Base-by-base conservation (phyloP, 2,888 invertebrate species). In the Neuroscelio doddi region DNA sequence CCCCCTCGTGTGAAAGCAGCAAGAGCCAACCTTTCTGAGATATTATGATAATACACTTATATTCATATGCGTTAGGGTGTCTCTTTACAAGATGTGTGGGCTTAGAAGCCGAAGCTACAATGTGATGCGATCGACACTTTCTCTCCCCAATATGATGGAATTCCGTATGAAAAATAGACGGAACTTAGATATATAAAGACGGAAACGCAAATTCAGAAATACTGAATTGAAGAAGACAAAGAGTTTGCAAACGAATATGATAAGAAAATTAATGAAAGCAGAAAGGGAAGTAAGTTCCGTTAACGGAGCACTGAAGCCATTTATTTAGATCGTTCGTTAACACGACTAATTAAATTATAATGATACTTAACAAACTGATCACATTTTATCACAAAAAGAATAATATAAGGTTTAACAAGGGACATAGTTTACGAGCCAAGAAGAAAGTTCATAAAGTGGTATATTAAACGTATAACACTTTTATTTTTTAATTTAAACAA, bases 41-140 rank as follows among this genome's bases (percentile, higher is more conserved):
- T 77, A 80, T 80, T 81, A 81, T 81, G 79, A 79, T 81, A 81
- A 81, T 81, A 76, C 75, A 80, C 77, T 80, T 79, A 77, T 80
- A 81, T 81, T 80, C 79, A 77, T 81, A 79, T 75, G 77, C 76
- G 76, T 71, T 72, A 65, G 75, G 78, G 71, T 69, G 68, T 70
- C 53, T 44, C 55, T 30, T 47, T 26, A 38, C 38, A 61, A 59
- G 62, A 65, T 56, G 62, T 59, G 63, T 55, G 55, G 63, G 68
- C 71, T 62, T 62, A 70, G 67, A 64, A 69, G 70, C 64, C 58
- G 55, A 49, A 21, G 65, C 68, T 64, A 50, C 73, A 72, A 76
- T 75, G 71, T 75, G 73, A 74, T 76, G 76, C 73, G 75, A 78
- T 77, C 76, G 76, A 78, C 77, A 71, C 69, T 75, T 71, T 70